These are phyloP conservation scores for Barypeithes pellucidus DNA, from an alignment of 2,888 invertebrate species.

Conservation along the genomic window DNA sequence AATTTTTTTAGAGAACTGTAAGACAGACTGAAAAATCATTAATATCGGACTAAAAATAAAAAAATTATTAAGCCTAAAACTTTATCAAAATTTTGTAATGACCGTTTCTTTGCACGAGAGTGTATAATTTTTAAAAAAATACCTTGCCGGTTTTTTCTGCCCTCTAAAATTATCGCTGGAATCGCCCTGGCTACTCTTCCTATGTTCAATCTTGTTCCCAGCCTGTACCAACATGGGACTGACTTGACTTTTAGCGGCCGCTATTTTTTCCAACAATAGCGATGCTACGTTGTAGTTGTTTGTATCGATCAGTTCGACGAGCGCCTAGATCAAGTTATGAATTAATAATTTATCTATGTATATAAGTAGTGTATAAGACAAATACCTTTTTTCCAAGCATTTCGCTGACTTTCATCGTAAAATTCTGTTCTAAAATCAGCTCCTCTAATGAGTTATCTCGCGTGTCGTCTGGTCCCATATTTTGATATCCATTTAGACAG, in stretches of 20 bases:
- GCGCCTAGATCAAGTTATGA: conserved; percentile 62
- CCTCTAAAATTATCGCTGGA: conserved; percentile 34
- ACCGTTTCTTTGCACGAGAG: too few species aligned
- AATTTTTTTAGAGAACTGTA: too few species aligned
- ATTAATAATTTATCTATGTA: too few species aligned
- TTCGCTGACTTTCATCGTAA: conserved; percentile 76
- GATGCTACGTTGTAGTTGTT: conserved; percentile 68
- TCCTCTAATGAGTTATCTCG: conserved; percentile 78
- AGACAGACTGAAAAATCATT: too few species aligned
- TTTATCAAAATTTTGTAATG: too few species aligned
- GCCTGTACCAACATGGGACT: conserved; percentile 66
- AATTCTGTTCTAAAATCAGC: conserved; percentile 78
- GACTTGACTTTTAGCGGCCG: conserved; percentile 65
- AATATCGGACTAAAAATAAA: too few species aligned
- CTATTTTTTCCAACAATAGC: conserved; percentile 66
- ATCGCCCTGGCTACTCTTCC: conserved; percentile 53
- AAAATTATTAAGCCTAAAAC: too few species aligned
- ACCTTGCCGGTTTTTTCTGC: conserved; percentile 47
- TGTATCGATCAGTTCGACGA: conserved; percentile 78
- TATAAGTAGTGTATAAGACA: background rate
- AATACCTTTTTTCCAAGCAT: conserved; percentile 70
- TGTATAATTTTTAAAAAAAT: background rate
- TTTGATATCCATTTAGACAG: conserved; percentile 79
- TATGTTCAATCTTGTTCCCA: conserved; percentile 65
- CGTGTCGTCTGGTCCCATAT: conserved; percentile 73